A percentile compares a stretch with the other conserved stretches of the same genome.
Evolutionary conservation across 1,140 invertebrate species (phyloP).

Genomic region (Goniozus legneri): DNA sequence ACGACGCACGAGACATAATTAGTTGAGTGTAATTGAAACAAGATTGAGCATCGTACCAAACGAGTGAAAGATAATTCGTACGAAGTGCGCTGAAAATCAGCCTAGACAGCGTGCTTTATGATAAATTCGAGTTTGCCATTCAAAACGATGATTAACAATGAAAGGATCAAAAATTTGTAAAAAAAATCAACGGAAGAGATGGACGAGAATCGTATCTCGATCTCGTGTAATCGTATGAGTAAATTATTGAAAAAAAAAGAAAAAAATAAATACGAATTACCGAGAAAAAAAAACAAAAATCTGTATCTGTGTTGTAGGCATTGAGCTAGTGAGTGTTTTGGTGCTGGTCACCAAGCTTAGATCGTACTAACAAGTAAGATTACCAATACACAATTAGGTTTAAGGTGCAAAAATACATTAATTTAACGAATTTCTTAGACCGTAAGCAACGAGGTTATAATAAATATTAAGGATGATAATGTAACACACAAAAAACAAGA

Average conservation of each 20-base stretch:
- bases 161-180: not conserved
- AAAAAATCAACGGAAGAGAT: not conserved
- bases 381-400: slow-evolving; percentile 15
- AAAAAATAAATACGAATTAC: slow-evolving; percentile 13
- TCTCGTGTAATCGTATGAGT: slow-evolving; percentile 28
- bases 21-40: too few species aligned
- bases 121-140: too few species aligned
- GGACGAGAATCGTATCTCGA: not conserved
- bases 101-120: not conserved
- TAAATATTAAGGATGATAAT: not conserved
- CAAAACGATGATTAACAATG: not conserved
- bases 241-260: slow-evolving; percentile 7
- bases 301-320: slow-evolving; percentile 52
- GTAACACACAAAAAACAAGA: too few species aligned
- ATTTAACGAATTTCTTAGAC: slow-evolving; percentile 9
- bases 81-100: not conserved
- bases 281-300: slow-evolving; percentile 29
- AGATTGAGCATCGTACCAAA: not conserved
- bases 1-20: too few species aligned
- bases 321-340: slow-evolving; percentile 51
- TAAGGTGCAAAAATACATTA: not conserved
- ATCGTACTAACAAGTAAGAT: slow-evolving; percentile 27
- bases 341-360: slow-evolving; percentile 53
- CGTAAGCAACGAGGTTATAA: slow-evolving; percentile 27
- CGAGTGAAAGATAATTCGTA: too few species aligned